Evolutionary conservation across 37 sponge, comb jelly and placozoan species (phyloP), one percentile per base, ranked within the genome.

Genomic region (Aplysina aerophoba): DNA sequence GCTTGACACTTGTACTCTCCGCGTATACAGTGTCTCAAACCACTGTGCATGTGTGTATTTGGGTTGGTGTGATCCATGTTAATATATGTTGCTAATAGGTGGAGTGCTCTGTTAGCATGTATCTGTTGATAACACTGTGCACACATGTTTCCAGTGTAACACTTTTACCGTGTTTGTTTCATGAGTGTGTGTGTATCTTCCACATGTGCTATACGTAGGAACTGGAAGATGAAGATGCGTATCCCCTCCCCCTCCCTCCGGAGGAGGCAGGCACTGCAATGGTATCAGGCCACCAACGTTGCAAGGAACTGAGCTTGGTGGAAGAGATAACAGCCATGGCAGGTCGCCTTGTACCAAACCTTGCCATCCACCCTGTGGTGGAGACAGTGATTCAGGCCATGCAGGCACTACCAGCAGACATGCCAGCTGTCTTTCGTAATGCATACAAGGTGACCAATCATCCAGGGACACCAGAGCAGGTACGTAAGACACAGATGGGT

Each of bases 381-480:
- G 53, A 75, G 5, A 75, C 54, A 17, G 78, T 75, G n/a, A 16
- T 75, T 53, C 4, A 41, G 22, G 37, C 78, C 17, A 75, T 75
- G 78, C 20, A 38, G 39, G 22, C 39, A 2, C 53, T 75, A 22
- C 78, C 78, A 75, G 20, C 13, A 44, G 54, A 50, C 5, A 40
- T 75, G n/a, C 78, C 78, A 75, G 25, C 33, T 21, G 37, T 36
- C 33, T 75, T 75, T 75, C n/a, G 16, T n/a, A 31, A 37, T n/a
- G 21, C 37, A 19, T 75, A 75, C 37, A 31, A 75, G 37, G 78
- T 75, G 20, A 36, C 78, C 40, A 40, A 75, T 15, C 37, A 31
- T 20, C 78, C 54, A n/a, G 78, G 78, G 17, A 75, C 54, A 20
- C 44, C 78, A 12, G 78, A 75, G 53, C 78, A 75, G 53, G 78